These are phyloP conservation scores for Tricholaema leucomelas DNA, from an alignment of 2,113 vertebrate genomes.

Conservation along the genomic window DNA sequence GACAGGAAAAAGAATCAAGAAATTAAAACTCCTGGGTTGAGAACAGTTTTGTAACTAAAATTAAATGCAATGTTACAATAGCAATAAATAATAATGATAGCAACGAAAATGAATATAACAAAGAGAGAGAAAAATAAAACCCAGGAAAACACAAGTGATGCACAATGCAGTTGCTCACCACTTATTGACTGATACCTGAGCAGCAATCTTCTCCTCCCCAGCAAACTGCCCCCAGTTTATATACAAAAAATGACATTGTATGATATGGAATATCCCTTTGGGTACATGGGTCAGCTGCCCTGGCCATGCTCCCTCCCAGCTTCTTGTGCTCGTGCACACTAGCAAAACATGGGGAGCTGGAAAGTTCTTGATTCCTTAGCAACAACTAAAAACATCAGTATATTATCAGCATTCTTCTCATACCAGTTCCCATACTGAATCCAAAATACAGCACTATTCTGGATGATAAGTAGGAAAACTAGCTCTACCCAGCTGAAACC, in stretches of 20 bases:
- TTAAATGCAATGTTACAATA: not conserved
- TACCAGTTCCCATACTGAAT: not conserved
- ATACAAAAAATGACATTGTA: not conserved
- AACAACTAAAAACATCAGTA: not conserved
- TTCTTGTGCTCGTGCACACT: not conserved
- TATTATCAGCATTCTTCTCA: not conserved
- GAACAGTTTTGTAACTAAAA: not conserved
- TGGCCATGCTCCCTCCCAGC: not conserved
- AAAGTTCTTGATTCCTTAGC: not conserved
- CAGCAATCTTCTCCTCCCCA: not conserved
- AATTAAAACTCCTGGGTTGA: not conserved
- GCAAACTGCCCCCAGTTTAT: not conserved
- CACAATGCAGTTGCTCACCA: not conserved
- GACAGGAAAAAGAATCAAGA: not conserved
- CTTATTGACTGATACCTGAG: not conserved
- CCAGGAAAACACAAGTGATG: not conserved
- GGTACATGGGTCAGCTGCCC: not conserved
- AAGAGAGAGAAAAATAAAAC: not conserved
- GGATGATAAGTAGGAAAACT: not conserved
- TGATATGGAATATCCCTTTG: not conserved
- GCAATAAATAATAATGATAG: not conserved
- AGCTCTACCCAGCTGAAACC: not conserved
- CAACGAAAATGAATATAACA: not conserved
- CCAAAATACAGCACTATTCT: not conserved
- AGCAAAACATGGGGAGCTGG: not conserved